Evolutionary conservation across 2,113 vertebrate species (phyloP).

Genomic region (Eubucco bourcierii): DNA sequence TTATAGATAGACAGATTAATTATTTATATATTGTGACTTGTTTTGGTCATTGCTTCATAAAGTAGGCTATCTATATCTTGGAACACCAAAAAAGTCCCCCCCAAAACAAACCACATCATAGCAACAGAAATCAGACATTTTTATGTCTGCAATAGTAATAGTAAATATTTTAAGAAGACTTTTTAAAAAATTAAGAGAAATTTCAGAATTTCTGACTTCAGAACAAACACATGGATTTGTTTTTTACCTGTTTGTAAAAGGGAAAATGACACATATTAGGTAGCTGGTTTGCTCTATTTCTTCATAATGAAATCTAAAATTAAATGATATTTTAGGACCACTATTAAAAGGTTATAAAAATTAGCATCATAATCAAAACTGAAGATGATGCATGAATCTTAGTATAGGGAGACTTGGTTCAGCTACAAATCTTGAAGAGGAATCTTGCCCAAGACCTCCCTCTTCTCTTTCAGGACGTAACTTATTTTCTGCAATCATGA

Average conservation of each 20-base stretch:
- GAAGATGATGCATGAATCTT: background rate
- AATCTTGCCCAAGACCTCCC: background rate
- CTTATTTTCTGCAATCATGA: background rate
- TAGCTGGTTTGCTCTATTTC: background rate
- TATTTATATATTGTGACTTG: background rate
- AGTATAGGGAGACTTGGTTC: background rate
- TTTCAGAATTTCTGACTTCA: background rate
- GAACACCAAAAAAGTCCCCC: background rate
- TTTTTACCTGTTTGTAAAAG: background rate
- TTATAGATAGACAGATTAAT: too few species aligned
- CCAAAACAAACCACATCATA: background rate
- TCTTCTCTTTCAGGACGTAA: background rate
- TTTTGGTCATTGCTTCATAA: background rate
- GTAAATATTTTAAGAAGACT: background rate
- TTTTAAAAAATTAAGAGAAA: too few species aligned
- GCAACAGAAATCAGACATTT: background rate
- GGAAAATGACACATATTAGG: background rate
- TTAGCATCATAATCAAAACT: background rate
- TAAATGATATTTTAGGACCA: background rate
- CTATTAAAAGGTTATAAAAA: background rate
- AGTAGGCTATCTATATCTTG: background rate
- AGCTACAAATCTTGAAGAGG: background rate
- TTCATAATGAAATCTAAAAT: background rate
- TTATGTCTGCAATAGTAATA: background rate
- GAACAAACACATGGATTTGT: accelerated